Percentiles rank a stretch among this genome's conserved stretches.
phyloP scores from a whole-genome alignment of 1,140 invertebrate genomes.

The Drosophila watanabei region DNA sequence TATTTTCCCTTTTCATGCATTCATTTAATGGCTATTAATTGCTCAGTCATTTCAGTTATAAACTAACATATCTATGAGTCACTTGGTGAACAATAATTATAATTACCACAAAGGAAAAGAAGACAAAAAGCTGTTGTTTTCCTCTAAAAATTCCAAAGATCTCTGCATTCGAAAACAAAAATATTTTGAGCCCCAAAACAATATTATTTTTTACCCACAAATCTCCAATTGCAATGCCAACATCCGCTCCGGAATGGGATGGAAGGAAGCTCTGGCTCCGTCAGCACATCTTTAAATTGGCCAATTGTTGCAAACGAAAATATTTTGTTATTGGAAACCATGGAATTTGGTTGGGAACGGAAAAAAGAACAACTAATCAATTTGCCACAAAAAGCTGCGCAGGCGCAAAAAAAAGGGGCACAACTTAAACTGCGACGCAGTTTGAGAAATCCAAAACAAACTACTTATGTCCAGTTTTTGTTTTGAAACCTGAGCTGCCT shows the following conservation, averaged over 20 bases:
- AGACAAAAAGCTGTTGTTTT: neutral
- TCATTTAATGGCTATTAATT: neutral
- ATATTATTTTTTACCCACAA: slow-evolving; percentile 61
- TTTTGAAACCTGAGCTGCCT: slow-evolving; percentile 68
- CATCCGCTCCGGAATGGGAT: slow-evolving; percentile 46
- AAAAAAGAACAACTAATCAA: neutral
- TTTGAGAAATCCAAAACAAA: slow-evolving; percentile 58
- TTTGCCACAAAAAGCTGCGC: slow-evolving; percentile 54
- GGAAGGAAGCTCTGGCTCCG: slow-evolving; percentile 4
- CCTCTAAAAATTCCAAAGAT: neutral
- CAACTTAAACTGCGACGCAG: slow-evolving; percentile 57
- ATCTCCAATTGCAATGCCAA: slow-evolving; percentile 50
- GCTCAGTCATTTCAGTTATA: neutral
- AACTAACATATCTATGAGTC: slow-evolving; percentile 8
- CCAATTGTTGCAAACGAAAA: slow-evolving; percentile 55
- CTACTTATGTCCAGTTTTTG: slow-evolving; percentile 64
- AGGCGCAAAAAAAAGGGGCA: slow-evolving; percentile 31
- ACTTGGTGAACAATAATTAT: neutral
- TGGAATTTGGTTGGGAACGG: slow-evolving; percentile 29
- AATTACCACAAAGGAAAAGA: neutral
- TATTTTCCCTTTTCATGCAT: slow-evolving; percentile 9
- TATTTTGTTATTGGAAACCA: slow-evolving; percentile 53
- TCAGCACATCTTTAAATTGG: slow-evolving; percentile 37
- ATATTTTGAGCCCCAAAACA: neutral
- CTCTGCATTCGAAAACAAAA: slow-evolving; percentile 10